Evolutionary conservation across 1,140 invertebrate species (phyloP).

Genomic region (Trachymyrmex cornetzi): DNA sequence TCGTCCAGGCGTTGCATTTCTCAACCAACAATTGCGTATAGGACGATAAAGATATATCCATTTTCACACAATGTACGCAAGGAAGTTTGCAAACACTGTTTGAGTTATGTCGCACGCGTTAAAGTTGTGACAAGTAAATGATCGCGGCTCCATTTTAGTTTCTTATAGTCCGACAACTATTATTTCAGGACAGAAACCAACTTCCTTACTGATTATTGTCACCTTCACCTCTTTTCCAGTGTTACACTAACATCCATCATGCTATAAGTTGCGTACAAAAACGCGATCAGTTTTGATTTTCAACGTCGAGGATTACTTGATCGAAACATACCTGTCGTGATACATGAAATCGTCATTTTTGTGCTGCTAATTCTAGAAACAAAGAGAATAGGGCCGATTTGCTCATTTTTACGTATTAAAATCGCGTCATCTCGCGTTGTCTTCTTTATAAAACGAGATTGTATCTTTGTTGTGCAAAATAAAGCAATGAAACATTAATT

Average conservation of each 20-base stretch:
- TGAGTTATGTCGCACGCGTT: slow-evolving; percentile 29
- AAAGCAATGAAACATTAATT: background rate
- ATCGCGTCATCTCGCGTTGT: background rate
- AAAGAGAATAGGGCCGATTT: background rate
- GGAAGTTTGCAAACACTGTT: slow-evolving; percentile 52
- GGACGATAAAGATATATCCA: slow-evolving; percentile 48
- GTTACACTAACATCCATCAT: background rate
- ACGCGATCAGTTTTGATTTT: slow-evolving; percentile 20
- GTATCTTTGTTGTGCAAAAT: background rate
- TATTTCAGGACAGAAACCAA: slow-evolving; percentile 29
- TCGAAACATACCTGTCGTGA: background rate
- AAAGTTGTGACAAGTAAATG: slow-evolving; percentile 62
- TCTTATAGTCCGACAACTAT: slow-evolving; percentile 33
- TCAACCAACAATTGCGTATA: background rate
- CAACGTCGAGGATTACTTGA: slow-evolving; percentile 17
- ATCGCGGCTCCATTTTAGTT: slow-evolving; percentile 42
- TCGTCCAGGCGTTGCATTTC: slow-evolving; percentile 13
- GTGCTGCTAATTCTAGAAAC: background rate
- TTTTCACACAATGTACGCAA: slow-evolving; percentile 22
- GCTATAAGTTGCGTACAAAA: slow-evolving; percentile 25
- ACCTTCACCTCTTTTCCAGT: slow-evolving; percentile 47
- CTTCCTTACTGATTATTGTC: slow-evolving; percentile 51
- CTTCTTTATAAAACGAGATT: background rate
- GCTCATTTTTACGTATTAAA: background rate
- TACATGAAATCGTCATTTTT: slow-evolving; percentile 24